Conservation (phyloP, 2,113 vertebrate species). For the Monopterus albus region DNA sequence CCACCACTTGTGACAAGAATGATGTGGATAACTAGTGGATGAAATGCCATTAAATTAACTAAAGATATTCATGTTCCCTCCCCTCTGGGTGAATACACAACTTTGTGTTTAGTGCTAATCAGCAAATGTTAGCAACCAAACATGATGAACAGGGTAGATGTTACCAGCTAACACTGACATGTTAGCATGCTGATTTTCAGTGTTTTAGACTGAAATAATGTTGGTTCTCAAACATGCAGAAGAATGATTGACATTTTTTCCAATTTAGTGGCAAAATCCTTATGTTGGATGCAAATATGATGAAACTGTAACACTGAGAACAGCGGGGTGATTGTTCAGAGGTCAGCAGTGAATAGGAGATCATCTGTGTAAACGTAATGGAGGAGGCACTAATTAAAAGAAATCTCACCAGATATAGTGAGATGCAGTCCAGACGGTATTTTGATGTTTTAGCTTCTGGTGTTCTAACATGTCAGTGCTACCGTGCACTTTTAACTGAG, state of each 20-base stretch:
- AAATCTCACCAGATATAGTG: too few relatives aligned
- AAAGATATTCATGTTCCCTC: too few relatives aligned
- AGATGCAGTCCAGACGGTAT: not conserved
- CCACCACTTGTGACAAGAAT: too few relatives aligned
- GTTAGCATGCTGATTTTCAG: too few relatives aligned
- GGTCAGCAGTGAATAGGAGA: slow-evolving; percentile 13
- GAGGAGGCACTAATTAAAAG: slow-evolving; percentile 48
- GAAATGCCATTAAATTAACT: too few relatives aligned
- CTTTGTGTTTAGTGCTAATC: not conserved
- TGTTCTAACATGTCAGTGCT: slow-evolving; percentile 1
- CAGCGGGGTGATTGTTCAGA: not conserved
- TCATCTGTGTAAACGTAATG: slow-evolving; percentile 14
- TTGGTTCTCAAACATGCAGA: too few relatives aligned
- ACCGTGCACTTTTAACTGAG: slow-evolving; percentile 15
- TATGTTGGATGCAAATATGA: not conserved
- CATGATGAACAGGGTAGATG: too few relatives aligned
- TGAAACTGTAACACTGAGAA: not conserved
- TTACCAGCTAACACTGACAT: too few relatives aligned
- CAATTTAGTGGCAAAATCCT: not conserved
- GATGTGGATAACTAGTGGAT: too few relatives aligned
- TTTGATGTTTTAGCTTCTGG: slow-evolving; percentile 16
- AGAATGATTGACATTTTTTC: too few relatives aligned
- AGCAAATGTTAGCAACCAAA: not conserved
- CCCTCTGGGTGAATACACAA: too few relatives aligned
- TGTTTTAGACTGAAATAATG: too few relatives aligned